Evolutionary conservation across 1,140 invertebrate species (phyloP).

Genomic region (Listronotus oregonensis): DNA sequence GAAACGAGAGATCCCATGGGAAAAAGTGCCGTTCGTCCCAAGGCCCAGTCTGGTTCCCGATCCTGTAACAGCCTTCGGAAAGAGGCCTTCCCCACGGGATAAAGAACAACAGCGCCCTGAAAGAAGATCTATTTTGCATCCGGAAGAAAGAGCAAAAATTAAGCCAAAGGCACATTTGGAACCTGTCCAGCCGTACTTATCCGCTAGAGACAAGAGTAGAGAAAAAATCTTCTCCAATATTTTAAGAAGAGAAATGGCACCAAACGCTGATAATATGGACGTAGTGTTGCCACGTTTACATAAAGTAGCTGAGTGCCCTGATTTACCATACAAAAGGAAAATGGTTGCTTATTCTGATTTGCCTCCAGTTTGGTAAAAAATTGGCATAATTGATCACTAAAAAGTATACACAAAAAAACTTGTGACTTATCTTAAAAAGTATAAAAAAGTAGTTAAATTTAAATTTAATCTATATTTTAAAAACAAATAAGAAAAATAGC

Average conservation of each 20-base stretch:
- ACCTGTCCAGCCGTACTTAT: constrained; percentile 66
- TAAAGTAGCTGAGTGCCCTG: constrained; percentile 51
- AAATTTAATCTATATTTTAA: too few relatives aligned
- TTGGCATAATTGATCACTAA: not conserved
- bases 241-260: constrained; percentile 59
- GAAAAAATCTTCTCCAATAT: constrained; percentile 59
- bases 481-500: too few relatives aligned
- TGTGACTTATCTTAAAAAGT: too few relatives aligned
- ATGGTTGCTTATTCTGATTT: constrained; percentile 45
- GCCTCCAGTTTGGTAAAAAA: constrained; percentile 40
- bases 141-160: constrained; percentile 60
- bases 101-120: constrained; percentile 32
- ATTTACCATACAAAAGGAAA: constrained; percentile 53
- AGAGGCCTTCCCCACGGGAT: constrained; percentile 55
- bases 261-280: constrained; percentile 66
- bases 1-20: constrained; percentile 79
- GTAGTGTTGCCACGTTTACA: constrained; percentile 64
- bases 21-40: constrained; percentile 81
- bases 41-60: constrained; percentile 79
- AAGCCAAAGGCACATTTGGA: constrained; percentile 61
- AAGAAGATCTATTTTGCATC: constrained; percentile 47
- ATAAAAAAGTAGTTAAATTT: too few relatives aligned
- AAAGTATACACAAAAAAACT: too few relatives aligned
- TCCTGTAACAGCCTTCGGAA: constrained; percentile 79
- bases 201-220: constrained; percentile 65